phyloP scores from a whole-genome alignment of 2,113 vertebrate genomes.

The Pogona vitticeps region DNA sequence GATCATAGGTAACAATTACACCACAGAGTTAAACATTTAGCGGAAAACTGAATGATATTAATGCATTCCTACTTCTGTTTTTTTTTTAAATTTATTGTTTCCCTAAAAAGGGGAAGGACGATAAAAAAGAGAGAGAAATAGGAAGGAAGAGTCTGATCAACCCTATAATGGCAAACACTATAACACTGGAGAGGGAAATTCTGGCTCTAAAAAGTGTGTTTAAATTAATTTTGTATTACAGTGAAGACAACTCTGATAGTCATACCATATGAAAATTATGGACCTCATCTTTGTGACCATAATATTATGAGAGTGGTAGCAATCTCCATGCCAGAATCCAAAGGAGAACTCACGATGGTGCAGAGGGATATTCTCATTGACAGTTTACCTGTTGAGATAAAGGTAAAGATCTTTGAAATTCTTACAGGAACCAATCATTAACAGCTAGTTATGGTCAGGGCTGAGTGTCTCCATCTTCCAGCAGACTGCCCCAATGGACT shows the following conservation, averaged over 20 bases:
- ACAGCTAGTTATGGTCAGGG: neutral
- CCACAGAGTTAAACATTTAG: neutral
- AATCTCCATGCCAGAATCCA: slow-evolving; percentile 62
- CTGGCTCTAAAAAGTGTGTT: neutral
- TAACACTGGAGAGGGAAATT: neutral
- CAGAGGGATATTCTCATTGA: slow-evolving; percentile 63
- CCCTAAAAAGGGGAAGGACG: slow-evolving; percentile 11
- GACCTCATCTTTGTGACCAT: slow-evolving; percentile 60
- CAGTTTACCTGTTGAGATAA: slow-evolving; percentile 65
- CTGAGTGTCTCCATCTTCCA: neutral
- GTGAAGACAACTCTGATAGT: slow-evolving; percentile 61
- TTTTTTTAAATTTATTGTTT: neutral
- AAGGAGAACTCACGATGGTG: slow-evolving; percentile 63
- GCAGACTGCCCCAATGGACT: neutral
- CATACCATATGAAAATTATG: slow-evolving; percentile 62
- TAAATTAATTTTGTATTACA: slow-evolving; percentile 47
- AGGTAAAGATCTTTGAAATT: slow-evolving; percentile 46
- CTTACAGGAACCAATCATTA: neutral
- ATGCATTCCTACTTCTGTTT: neutral
- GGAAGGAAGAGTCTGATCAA: neutral
- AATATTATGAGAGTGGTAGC: slow-evolving; percentile 67
- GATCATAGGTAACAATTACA: neutral
- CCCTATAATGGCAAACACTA: neutral
- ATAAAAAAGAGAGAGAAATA: neutral
- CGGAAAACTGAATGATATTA: neutral